Conservation (phyloP, 2,797 vertebrate species). For the Cichlasoma orientale region DNA sequence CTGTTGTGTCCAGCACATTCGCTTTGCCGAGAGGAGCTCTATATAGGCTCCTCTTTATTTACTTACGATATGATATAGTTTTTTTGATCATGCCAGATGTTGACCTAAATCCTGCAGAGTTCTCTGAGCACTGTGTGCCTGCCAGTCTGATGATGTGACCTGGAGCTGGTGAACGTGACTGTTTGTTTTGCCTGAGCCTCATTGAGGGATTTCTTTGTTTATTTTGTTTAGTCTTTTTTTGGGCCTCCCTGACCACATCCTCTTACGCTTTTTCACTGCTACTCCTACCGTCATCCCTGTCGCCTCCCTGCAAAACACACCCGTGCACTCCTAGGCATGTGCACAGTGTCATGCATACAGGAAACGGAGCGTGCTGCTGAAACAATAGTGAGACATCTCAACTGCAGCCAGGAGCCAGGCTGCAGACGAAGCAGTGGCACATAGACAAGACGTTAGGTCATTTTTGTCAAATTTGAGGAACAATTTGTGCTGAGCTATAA, state of each 20-base stretch:
- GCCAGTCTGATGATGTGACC: conserved; percentile 39
- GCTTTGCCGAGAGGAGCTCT: too few relatives aligned
- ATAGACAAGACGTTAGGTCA: background rate
- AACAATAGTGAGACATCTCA: conserved; percentile 43
- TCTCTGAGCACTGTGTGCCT: background rate
- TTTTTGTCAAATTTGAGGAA: background rate
- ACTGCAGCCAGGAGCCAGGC: background rate
- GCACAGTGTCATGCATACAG: conserved; percentile 41
- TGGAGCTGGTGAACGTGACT: conserved; percentile 53
- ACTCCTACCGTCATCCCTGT: conserved; percentile 18
- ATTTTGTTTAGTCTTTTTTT: conserved; percentile 64
- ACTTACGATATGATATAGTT: too few relatives aligned
- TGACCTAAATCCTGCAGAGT: background rate
- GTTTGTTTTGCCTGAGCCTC: conserved; percentile 52
- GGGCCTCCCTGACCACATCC: conserved; percentile 52
- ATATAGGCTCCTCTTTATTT: too few relatives aligned
- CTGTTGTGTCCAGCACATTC: too few relatives aligned
- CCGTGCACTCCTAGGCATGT: conserved; percentile 10
- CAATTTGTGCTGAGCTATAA: background rate
- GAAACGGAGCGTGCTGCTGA: conserved; percentile 38
- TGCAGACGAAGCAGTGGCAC: background rate
- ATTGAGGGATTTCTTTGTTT: conserved; percentile 69
- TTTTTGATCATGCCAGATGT: background rate
- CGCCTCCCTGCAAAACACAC: conserved; percentile 13
- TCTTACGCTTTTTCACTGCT: conserved; percentile 34